These are phyloP conservation scores for Cepaea nemoralis DNA, from an alignment of 1,140 invertebrate genomes.

Conservation along the genomic window DNA sequence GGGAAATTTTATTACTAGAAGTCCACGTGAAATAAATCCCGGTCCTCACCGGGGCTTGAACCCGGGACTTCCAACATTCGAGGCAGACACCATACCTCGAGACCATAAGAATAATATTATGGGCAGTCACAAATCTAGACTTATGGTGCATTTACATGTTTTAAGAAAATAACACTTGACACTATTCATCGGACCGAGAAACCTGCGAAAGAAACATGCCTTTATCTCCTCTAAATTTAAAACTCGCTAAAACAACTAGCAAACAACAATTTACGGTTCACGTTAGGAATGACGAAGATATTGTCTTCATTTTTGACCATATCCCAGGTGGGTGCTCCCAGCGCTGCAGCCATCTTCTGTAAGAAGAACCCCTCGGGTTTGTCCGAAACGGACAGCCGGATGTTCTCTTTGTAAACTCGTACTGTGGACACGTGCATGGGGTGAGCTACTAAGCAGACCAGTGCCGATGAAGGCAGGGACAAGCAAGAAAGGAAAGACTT, in stretches of 20 bases:
- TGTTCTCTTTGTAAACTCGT: conserved; percentile 26
- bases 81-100: no score
- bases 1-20: no score
- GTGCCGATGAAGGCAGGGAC: conserved; percentile 21
- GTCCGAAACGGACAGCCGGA: neutral
- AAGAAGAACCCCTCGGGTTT: conserved; percentile 12
- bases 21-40: no score
- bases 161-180: no score
- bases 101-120: no score
- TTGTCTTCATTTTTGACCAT: conserved; percentile 30
- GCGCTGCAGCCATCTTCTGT: neutral
- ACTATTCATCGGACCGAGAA: no score
- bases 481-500: conserved; percentile 19
- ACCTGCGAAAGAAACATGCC: no score
- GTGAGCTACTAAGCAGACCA: neutral
- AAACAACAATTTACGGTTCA: conserved; percentile 19
- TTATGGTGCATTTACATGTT: no score
- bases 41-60: no score
- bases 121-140: no score
- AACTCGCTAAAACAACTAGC: conserved; percentile 34
- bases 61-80: no score
- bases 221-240: neutral
- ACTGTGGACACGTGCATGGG: neutral
- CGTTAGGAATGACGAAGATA: conserved; percentile 23
- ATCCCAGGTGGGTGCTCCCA: neutral